A percentile compares a stretch with the other conserved stretches of the same genome.
phyloP scores from a whole-genome alignment of 2,113 vertebrate genomes.

The Melospiza georgiana region DNA sequence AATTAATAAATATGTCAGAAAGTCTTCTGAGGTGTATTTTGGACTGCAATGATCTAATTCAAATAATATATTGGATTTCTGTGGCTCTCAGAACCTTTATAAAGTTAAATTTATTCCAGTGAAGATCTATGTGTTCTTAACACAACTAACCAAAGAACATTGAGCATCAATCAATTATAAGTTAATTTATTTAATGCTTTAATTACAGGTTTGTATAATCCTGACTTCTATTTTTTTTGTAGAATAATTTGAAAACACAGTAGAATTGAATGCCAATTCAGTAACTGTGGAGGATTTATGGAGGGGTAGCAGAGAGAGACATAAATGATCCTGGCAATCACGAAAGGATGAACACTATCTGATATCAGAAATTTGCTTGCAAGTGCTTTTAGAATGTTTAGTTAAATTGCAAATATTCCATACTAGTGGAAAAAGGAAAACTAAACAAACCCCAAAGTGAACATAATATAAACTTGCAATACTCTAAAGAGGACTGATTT shows the following conservation, averaged over 20 bases:
- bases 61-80: background rate
- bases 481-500: background rate
- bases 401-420: background rate
- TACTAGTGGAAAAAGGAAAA: background rate
- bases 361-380: background rate
- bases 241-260: background rate
- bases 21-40: background rate
- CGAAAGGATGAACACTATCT: fast-evolving
- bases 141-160: background rate
- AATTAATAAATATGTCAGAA: background rate
- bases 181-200: background rate
- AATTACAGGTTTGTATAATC: background rate
- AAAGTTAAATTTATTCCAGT: background rate
- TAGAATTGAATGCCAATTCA: background rate
- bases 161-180: background rate
- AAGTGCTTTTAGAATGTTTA: background rate
- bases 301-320: background rate
- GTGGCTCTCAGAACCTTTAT: background rate
- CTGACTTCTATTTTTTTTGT: background rate
- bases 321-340: background rate
- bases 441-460: background rate
- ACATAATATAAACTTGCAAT: background rate
- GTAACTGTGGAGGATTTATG: background rate
- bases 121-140: background rate
- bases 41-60: background rate